Percentiles rank a stretch among this genome's conserved stretches.
phyloP scores from a whole-genome alignment of 2,797 vertebrate species.

The Syncerus caffer region DNA sequence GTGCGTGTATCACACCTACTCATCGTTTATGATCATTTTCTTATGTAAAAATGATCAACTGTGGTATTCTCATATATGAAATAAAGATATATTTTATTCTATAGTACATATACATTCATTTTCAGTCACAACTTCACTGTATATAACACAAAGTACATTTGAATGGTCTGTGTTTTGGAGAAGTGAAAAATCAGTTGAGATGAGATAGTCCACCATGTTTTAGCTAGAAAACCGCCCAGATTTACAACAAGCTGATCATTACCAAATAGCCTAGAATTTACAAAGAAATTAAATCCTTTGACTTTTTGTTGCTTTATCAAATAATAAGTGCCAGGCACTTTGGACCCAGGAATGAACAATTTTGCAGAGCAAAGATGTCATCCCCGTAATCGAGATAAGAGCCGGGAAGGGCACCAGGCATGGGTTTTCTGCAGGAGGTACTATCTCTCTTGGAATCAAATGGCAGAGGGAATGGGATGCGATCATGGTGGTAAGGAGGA shows the following conservation, averaged over 20 bases:
- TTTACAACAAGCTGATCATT: neutral
- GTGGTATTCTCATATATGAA: neutral
- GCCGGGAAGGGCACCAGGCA: neutral
- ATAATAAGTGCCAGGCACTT: neutral
- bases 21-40: neutral
- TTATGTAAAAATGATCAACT: neutral
- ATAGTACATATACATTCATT: neutral
- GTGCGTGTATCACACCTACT: neutral
- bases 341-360: neutral
- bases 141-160: neutral
- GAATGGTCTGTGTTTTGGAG: neutral
- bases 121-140: neutral
- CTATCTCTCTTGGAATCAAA: neutral
- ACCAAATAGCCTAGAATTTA: neutral
- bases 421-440: neutral
- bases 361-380: neutral
- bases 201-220: neutral
- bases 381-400: neutral
- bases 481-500: neutral
- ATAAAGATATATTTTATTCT: neutral
- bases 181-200: neutral
- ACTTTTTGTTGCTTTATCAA: neutral
- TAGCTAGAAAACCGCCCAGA: neutral
- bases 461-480: neutral
- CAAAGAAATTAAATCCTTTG: neutral